Evolutionary conservation across 2,888 invertebrate genomes (phyloP), one percentile per base, ranked within the genome.

Genomic region (Scaptomyza flava): DNA sequence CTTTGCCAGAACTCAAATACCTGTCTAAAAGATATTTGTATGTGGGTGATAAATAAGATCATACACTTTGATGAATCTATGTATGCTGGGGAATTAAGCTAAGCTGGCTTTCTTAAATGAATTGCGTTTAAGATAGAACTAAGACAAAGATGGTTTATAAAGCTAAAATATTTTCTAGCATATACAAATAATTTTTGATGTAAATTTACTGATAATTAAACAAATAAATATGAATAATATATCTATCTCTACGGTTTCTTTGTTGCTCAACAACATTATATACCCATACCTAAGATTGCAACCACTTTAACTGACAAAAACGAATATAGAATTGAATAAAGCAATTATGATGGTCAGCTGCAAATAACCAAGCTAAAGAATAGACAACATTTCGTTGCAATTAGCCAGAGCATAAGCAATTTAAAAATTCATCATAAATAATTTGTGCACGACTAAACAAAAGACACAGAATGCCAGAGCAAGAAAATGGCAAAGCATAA

Each of bases 31-130:
- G 38, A 36, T 34, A 30, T 47, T 48, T 69, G 27, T 60, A 66
- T 56, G 82, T 64, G 82, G 85, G 78, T 68, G 80, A 42, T 68
- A 77, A 79, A 81, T 61, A 65, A 71, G 77, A 79, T 81, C 72
- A 27, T 41, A 11, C 48, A 45, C 20, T 41, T 45, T 23, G 52
- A 61, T 57, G 45, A 14, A 48, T 46, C 27, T 5, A 8, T 23
- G 38, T 5, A 8, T 23, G 38, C 38, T n/a, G 48, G n/a, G 11
- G n/a, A 3, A 8, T 3, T 41, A 41, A 8, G 17, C 17, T 12
- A 3, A 27, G 43, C 2, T 27, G 43, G 23, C 23, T 34, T 11
- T 23, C 7, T 6, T 14, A 30, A 43, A 31, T 30, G 12, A 31
- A 30, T 48, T 14, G 9, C 20, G 14, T 30, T 30, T 47, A 42